phyloP scores from a whole-genome alignment of 2,797 vertebrate genomes.

The Poecilia wingei region DNA sequence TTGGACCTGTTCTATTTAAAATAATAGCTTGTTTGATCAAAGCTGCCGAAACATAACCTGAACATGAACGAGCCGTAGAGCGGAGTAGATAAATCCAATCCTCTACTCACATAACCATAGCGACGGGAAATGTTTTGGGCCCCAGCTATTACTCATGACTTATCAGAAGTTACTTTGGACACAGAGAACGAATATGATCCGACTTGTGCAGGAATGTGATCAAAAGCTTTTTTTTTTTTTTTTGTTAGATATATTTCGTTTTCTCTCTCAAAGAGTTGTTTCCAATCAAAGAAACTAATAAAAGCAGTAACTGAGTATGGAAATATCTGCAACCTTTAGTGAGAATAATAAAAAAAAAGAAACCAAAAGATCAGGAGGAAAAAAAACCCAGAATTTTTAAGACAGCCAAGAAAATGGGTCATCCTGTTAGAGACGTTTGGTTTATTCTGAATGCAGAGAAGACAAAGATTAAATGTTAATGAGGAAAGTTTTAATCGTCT shows the following conservation, averaged over 20 bases:
- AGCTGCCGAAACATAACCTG: not conserved
- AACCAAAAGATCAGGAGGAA: not conserved
- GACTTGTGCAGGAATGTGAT: constrained; percentile 5
- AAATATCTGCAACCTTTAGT: constrained; percentile 1
- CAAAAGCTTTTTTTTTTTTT: not conserved
- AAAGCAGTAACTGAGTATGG: constrained; percentile 10
- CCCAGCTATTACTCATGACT: constrained; percentile 25
- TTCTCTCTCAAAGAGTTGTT: constrained; percentile 8
- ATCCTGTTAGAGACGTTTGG: not conserved
- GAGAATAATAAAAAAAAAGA: constrained; percentile 4
- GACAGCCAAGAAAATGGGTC: not conserved
- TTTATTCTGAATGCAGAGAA: not conserved
- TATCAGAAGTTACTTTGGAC: constrained; percentile 2
- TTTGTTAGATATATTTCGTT: constrained; percentile 8
- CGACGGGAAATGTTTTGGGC: constrained; percentile 7
- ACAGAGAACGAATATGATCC: constrained; percentile 15
- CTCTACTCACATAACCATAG: constrained; percentile 19
- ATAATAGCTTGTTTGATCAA: constrained; percentile 10
- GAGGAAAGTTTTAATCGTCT: constrained; percentile 7
- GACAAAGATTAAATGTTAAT: constrained; percentile 24
- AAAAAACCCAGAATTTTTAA: not conserved
- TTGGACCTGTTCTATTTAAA: constrained; percentile 19
- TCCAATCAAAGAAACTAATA: constrained; percentile 18
- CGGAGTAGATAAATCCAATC: constrained; percentile 11
- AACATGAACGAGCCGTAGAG: constrained; percentile 14